Evolutionary conservation across 2,888 invertebrate genomes (phyloP), one percentile per base, ranked within the genome.

Genomic region (Drosophila pseudotalamancana): DNA sequence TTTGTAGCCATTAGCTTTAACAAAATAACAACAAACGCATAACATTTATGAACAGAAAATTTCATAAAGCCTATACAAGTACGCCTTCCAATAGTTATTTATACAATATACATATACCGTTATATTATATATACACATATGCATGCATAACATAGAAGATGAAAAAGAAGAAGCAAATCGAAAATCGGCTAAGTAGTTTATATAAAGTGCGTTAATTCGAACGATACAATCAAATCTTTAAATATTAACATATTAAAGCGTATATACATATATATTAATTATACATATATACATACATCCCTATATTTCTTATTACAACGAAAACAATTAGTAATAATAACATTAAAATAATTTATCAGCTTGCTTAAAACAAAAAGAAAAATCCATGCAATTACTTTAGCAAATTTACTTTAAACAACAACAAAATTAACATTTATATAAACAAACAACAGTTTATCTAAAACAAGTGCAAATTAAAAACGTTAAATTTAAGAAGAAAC

Each of bases 61-160:
- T 69, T 81, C 59, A 73, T 70, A 68, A 75, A 82, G 79, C 83
- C 84, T 83, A 82, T 68, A 81, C 39, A 72, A 83, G 50, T 79
- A 76, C 77, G 85, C 87, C 85, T 81, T 81, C 87, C 81, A 84
- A 80, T 87, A 87, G 77, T 77, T 77, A 70, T 65, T 57, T 70
- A 70, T 64, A 81, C 61, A 84, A 65, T 63, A 65, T 49, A 59
- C n/a, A n/a, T 49, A 57, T 80, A 80, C 60, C 60, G 61, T 64
- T 56, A 65, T 60, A 59, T 64, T 56, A 65, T 60, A 59, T 48
- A 80, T 72, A 57, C 59, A 81, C 62, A 65, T 32, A 60, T 59
- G 53, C 45, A 60, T 62, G 55, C 25, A 54, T 57, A 60, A 39
- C 37, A 34, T 6, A 29, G 25, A 42, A 19, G 19, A 64, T 37